phyloP scores from a whole-genome alignment of 2,888 invertebrate genomes.

The Perizoma flavofasciatum region DNA sequence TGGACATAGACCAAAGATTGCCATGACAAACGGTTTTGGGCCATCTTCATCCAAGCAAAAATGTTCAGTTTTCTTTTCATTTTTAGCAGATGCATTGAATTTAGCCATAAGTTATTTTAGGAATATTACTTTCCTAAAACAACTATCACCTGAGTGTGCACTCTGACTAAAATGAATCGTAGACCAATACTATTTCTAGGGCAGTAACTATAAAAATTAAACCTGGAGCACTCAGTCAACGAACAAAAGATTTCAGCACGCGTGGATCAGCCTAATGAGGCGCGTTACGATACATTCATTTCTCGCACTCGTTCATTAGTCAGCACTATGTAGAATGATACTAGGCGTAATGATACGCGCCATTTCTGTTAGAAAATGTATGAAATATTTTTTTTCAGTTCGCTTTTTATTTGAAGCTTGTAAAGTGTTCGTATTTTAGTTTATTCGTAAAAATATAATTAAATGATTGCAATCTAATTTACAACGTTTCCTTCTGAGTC shows the following conservation, averaged over 20 bases:
- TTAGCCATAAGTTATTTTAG: too few species aligned
- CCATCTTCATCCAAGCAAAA: too few species aligned
- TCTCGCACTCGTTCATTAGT: conserved; percentile 61
- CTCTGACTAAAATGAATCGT: not conserved
- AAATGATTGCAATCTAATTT: too few species aligned
- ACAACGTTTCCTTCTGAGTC: too few species aligned
- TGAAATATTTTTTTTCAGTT: conserved; percentile 5
- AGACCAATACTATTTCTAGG: conserved; percentile 2
- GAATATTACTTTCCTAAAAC: too few species aligned
- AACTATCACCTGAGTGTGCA: not conserved
- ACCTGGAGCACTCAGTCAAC: conserved; percentile 7
- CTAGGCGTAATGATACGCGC: conserved; percentile 53
- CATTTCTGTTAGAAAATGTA: conserved; percentile 31
- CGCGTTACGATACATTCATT: conserved; percentile 62
- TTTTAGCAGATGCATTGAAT: too few species aligned
- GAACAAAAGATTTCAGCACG: conserved; percentile 38
- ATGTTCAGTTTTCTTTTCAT: too few species aligned
- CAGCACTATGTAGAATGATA: conserved; percentile 54
- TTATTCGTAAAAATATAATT: too few species aligned
- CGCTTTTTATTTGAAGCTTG: not conserved
- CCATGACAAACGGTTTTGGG: not conserved
- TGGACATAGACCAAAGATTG: not conserved
- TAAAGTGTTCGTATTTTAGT: too few species aligned
- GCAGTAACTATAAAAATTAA: conserved; percentile 8
- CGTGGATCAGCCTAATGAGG: conserved; percentile 66